Percentiles rank a stretch among this genome's conserved stretches.
Evolutionary conservation across 1,140 invertebrate species (phyloP).

Genomic region (Drosophila santomea): DNA sequence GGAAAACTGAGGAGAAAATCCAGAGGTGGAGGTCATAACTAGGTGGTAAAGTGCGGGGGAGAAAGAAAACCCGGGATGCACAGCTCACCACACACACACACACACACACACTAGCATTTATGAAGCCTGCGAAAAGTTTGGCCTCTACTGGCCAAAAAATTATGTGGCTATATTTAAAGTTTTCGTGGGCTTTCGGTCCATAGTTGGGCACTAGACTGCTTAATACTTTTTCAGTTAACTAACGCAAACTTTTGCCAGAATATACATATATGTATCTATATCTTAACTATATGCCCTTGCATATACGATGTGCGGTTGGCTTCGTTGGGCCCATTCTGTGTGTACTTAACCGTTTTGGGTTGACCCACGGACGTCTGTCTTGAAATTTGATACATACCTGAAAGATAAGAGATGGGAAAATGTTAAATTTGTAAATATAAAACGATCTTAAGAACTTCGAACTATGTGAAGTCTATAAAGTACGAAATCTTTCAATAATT

Average conservation of each 20-base stretch:
- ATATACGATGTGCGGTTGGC: slow-evolving; percentile 29
- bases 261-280: slow-evolving; percentile 7
- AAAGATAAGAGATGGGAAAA: slow-evolving; percentile 6
- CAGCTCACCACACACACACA: slow-evolving; percentile 11
- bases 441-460: neutral
- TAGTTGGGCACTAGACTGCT: slow-evolving; percentile 45
- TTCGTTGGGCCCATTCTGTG: slow-evolving; percentile 34
- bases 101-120: slow-evolving; percentile 30
- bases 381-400: slow-evolving; percentile 40
- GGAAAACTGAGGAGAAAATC: slow-evolving; percentile 5
- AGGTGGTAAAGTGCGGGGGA: neutral
- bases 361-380: slow-evolving; percentile 24
- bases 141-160: slow-evolving; percentile 69
- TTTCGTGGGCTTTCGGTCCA: slow-evolving; percentile 39
- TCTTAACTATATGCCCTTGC: slow-evolving; percentile 3
- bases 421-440: slow-evolving; percentile 15
- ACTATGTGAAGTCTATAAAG: neutral
- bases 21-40: slow-evolving; percentile 1
- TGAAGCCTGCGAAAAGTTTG: slow-evolving; percentile 69
- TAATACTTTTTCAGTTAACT: slow-evolving; percentile 82
- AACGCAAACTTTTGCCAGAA: slow-evolving; percentile 63
- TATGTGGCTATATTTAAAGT: slow-evolving; percentile 82
- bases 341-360: slow-evolving; percentile 46
- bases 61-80: neutral
- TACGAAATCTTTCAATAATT: too few species aligned